Evolutionary conservation across 2,113 vertebrate genomes (phyloP), one percentile per base, ranked within the genome.

Genomic region (Lutjanus erythropterus): DNA sequence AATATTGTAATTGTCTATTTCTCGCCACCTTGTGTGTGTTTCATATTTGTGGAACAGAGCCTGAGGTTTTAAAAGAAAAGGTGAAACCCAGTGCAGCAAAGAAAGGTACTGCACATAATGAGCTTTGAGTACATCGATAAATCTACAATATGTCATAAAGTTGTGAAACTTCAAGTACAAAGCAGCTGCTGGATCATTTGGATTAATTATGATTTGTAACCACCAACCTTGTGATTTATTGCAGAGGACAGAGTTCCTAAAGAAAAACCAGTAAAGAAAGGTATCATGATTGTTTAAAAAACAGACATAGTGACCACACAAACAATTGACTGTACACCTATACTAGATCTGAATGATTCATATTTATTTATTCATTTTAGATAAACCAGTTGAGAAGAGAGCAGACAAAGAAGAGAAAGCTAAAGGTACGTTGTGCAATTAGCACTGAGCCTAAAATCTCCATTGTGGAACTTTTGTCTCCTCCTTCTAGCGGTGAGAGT

Each of bases 1-100:
- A 39, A n/a, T 21, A 4, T 50, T 61, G 16, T 52, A 71, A 80
- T 42, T 41, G 23, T 33, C 35, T 1, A 25, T 73, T 41, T 67
- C 23, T 67, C 35, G 4, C 19, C 55, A 18, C 4, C 11, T 44
- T 68, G 3, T 47, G 41, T 67, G 52, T 33, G 12, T 67, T 65
- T 33, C 3, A 19, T 72, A 19, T 84, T 71, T 71, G 50, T 60
- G 35, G 46, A 65, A 53, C 67, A 76, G 78, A 81, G 68, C 52
- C 35, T 16, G 65, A 84, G 15, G 35, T 78, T 73, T 71, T 86
- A 44, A 88, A 88, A 86, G 86, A 86, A 70, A 81, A 89, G 68
- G 79, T 81, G 31, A 93, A 91, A 87, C 33, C 81, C 44, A 50
- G 61, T 9, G 37, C 68, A 68, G 25, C 72, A 68, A 90, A 83